Conservation (phyloP, 2,113 vertebrate genomes). For the Eira barbara region DNA sequence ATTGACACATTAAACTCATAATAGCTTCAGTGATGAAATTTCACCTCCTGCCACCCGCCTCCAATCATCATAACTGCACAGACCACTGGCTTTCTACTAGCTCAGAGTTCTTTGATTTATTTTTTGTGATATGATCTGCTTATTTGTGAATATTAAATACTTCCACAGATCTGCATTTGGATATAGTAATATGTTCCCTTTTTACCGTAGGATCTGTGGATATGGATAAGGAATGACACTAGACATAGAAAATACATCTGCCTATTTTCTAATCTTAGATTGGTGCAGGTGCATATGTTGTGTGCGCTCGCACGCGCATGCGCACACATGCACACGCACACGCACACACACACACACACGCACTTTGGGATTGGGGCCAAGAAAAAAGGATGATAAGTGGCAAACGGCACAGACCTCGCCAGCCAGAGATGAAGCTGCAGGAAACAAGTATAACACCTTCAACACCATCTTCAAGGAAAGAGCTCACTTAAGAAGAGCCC, state of each 20-base stretch:
- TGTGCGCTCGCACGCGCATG: accelerated
- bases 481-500: not conserved
- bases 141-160: not conserved
- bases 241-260: not conserved
- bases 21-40: not conserved
- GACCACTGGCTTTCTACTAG: not conserved
- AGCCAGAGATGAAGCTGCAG: not conserved
- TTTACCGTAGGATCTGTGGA: not conserved
- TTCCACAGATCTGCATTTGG: not conserved
- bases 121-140: not conserved
- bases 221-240: not conserved
- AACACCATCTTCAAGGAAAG: not conserved
- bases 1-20: not conserved
- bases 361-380: not conserved
- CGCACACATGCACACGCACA: accelerated
- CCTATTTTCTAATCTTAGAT: not conserved
- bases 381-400: not conserved
- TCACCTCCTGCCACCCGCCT: not conserved
- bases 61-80: not conserved
- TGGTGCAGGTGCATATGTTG: no score
- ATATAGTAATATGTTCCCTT: not conserved
- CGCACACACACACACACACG: no score
- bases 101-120: not conserved
- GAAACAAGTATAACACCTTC: not conserved
- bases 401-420: not conserved